phyloP scores from a whole-genome alignment of 2,888 invertebrate species.

The Drosophila peninsularis region DNA sequence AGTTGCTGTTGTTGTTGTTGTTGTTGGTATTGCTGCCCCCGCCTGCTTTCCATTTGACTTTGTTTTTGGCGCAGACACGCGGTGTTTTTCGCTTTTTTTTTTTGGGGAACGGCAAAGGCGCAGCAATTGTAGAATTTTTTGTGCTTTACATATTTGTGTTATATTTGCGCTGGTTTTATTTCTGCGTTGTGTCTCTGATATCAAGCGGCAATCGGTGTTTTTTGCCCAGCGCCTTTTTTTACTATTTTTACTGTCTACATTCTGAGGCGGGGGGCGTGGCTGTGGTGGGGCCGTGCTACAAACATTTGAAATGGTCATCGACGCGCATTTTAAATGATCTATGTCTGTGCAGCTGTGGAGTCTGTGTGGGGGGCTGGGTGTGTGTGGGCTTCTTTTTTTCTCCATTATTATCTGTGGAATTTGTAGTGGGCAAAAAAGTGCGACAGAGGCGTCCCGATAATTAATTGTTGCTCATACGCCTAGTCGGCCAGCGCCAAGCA shows the following conservation, averaged over 20 bases:
- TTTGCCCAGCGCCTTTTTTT: slow-evolving; percentile 39
- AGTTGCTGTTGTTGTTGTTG: slow-evolving; percentile 43
- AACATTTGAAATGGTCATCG: slow-evolving; percentile 81
- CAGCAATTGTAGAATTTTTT: slow-evolving; percentile 75
- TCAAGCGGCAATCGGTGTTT: slow-evolving; percentile 77
- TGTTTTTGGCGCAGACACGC: slow-evolving; percentile 79
- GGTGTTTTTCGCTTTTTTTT: slow-evolving; percentile 61
- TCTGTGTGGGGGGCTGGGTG: slow-evolving; percentile 15
- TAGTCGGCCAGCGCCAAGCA: slow-evolving; percentile 47
- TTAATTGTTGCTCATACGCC: slow-evolving; percentile 78
- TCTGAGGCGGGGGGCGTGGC: slow-evolving; percentile 43
- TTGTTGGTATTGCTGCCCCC: slow-evolving; percentile 63
- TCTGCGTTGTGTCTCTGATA: slow-evolving; percentile 72
- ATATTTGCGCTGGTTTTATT: slow-evolving; percentile 74
- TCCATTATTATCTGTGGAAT: slow-evolving; percentile 56
- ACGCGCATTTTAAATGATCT: slow-evolving; percentile 82
- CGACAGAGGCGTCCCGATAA: slow-evolving; percentile 62
- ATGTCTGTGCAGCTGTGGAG: slow-evolving; percentile 51
- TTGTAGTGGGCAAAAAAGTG: slow-evolving; percentile 56
- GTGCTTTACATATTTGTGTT: slow-evolving; percentile 75
- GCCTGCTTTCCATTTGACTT: slow-evolving; percentile 76
- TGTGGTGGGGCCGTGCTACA: slow-evolving; percentile 36
- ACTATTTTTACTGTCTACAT: slow-evolving; percentile 77
- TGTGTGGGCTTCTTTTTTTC: slow-evolving; percentile 21
- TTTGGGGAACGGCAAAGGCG: slow-evolving; percentile 50